phyloP scores from a whole-genome alignment of 2,888 invertebrate species.

The Hypercompe scribonia region DNA sequence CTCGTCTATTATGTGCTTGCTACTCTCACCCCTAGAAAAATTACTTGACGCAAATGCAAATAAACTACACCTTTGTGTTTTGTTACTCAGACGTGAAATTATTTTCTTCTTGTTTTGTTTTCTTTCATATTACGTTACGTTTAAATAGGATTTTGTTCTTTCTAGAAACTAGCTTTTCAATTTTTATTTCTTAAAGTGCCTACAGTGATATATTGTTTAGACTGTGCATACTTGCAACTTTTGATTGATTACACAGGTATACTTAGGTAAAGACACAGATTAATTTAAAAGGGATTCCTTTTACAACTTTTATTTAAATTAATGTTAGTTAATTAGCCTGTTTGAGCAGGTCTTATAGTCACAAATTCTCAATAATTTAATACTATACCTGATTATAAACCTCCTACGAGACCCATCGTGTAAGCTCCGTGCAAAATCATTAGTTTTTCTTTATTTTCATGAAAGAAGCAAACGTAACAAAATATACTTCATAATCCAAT shows the following conservation, averaged over 20 bases:
- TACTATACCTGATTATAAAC: too few species aligned
- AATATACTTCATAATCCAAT: background rate
- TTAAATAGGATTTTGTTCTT: slow-evolving; percentile 6
- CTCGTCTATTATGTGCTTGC: slow-evolving; percentile 47
- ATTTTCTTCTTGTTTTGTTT: slow-evolving; percentile 41
- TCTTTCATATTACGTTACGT: slow-evolving; percentile 19
- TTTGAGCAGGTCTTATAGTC: too few species aligned
- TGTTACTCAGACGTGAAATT: slow-evolving; percentile 49
- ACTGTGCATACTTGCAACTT: background rate
- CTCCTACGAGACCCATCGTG: too few species aligned
- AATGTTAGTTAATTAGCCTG: too few species aligned
- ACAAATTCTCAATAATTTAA: too few species aligned
- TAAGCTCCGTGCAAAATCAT: too few species aligned
- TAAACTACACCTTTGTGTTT: slow-evolving; percentile 50
- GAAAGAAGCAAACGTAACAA: background rate
- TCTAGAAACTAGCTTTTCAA: slow-evolving; percentile 8
- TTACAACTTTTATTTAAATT: too few species aligned
- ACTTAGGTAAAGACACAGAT: too few species aligned
- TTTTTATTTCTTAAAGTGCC: background rate
- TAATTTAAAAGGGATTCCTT: too few species aligned
- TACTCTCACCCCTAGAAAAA: slow-evolving; percentile 44
- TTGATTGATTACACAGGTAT: background rate
- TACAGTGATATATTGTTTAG: background rate
- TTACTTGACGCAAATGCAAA: slow-evolving; percentile 51
- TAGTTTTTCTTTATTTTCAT: background rate